Conservation (phyloP, 2,113 vertebrate species). For the Xenotilapia caudafasciata region DNA sequence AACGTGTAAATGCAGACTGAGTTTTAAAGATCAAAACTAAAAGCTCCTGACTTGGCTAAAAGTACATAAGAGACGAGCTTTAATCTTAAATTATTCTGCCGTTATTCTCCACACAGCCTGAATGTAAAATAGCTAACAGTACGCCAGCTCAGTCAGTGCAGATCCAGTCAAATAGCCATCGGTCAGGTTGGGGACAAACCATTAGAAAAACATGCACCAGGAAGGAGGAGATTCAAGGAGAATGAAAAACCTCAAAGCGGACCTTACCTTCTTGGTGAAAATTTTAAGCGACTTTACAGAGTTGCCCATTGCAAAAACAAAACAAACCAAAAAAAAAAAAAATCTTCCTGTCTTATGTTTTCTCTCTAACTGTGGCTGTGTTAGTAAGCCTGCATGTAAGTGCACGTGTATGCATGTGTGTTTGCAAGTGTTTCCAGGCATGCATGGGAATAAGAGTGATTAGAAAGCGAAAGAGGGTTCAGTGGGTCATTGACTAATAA, state of each 20-base stretch:
- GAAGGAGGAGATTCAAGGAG: constrained; percentile 1
- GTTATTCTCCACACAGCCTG: not conserved
- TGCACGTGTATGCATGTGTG: constrained; percentile 54
- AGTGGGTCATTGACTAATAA: constrained; percentile 74
- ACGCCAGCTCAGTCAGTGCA: constrained; percentile 2
- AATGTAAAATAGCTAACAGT: not conserved
- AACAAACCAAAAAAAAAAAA: not conserved
- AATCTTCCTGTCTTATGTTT: constrained; percentile 52
- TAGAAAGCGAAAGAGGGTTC: constrained; percentile 59
- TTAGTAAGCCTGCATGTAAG: constrained; percentile 26
- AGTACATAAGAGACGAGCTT: not conserved
- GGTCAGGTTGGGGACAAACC: constrained; percentile 12
- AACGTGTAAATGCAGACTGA: not conserved
- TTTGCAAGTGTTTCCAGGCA: constrained; percentile 61
- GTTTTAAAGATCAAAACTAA: not conserved
- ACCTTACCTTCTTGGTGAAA: constrained; percentile 96
- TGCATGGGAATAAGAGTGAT: constrained; percentile 69
- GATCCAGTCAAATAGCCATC: constrained; percentile 10
- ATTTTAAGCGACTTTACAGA: constrained; percentile 95
- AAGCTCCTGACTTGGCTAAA: not conserved
- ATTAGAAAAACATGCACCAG: constrained; percentile 45
- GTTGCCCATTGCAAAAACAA: constrained; percentile 87
- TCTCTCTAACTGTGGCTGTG: constrained; percentile 43
- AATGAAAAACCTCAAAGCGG: constrained; percentile 7
- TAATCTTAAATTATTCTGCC: not conserved